phyloP scores from a whole-genome alignment of 2,113 vertebrate genomes.

The Mesocricetus auratus region DNA sequence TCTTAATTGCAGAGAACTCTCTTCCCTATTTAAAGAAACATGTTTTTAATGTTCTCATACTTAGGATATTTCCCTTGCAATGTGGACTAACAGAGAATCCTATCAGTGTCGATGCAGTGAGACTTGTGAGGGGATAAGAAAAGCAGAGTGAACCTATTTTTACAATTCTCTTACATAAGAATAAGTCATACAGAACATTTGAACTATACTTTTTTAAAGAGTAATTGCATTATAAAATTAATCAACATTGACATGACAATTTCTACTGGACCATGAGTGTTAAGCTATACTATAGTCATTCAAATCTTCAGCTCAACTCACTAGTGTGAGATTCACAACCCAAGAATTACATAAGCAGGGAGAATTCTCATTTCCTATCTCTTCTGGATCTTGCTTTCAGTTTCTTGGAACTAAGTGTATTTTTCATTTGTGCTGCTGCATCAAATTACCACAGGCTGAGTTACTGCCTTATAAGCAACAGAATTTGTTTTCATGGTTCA shows the following conservation, averaged over 20 bases:
- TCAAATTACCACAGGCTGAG: neutral
- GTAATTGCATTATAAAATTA: neutral
- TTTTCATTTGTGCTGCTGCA: neutral
- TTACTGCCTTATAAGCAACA: neutral
- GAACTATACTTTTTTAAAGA: neutral
- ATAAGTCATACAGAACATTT: neutral
- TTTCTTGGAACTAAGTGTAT: neutral
- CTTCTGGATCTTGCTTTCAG: neutral
- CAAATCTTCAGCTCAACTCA: neutral
- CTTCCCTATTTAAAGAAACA: neutral
- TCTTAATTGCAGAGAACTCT: neutral
- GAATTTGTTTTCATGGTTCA: neutral
- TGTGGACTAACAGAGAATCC: neutral
- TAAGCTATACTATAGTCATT: neutral
- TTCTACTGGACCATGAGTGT: neutral
- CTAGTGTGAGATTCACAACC: neutral
- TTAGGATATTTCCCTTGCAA: neutral
- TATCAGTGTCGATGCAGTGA: neutral
- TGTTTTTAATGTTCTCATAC: neutral
- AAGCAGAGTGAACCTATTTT: neutral
- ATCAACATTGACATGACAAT: slow-evolving; percentile 1
- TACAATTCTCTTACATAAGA: neutral
- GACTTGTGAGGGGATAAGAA: neutral
- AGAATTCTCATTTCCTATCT: neutral
- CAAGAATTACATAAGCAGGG: neutral